phyloP scores from a whole-genome alignment of 35 echinoderm and acorn worm species.

The Amphiura filiformis region DNA sequence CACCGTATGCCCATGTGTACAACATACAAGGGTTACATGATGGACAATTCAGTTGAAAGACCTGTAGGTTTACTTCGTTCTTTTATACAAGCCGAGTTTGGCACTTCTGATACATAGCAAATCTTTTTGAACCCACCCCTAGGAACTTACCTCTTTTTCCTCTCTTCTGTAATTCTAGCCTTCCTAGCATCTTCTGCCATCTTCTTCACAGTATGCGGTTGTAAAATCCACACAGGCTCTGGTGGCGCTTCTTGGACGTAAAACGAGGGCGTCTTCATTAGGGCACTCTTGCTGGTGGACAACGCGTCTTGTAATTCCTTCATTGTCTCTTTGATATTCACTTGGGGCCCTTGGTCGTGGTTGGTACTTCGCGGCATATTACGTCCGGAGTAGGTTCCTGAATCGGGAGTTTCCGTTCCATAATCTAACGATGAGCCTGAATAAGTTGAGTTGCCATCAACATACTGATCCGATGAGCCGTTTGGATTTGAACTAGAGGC shows the following conservation, averaged over 20 bases:
- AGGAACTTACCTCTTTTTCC: constrained; percentile 81
- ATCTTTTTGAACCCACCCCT: too few species aligned
- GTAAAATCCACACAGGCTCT: constrained; percentile 66
- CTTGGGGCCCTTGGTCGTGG: constrained; percentile 19
- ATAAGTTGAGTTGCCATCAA: neutral
- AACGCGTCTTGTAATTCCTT: constrained; percentile 67
- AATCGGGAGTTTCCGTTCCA: constrained; percentile 11
- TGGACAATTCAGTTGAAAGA: too few species aligned
- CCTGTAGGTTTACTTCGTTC: too few species aligned
- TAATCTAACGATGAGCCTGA: constrained; percentile 11
- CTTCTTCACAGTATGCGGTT: constrained; percentile 74
- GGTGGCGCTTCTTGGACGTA: constrained; percentile 62
- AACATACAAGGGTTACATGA: too few species aligned
- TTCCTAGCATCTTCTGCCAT: constrained; percentile 73
- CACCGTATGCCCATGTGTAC: too few species aligned
- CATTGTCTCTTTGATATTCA: constrained; percentile 78
- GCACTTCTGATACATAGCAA: too few species aligned
- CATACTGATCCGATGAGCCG: neutral
- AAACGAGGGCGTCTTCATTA: constrained; percentile 81
- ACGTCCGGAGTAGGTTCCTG: constrained; percentile 14
- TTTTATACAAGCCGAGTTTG: too few species aligned
- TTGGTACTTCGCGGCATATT: constrained; percentile 9
- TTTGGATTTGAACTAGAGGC: constrained; percentile 5
- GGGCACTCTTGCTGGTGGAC: constrained; percentile 59
- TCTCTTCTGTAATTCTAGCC: constrained; percentile 63